A percentile compares a stretch with the other conserved stretches of the same genome.
These are phyloP conservation scores for Papilio demoleus DNA, from an alignment of 2,888 invertebrate genomes.

Conservation along the genomic window DNA sequence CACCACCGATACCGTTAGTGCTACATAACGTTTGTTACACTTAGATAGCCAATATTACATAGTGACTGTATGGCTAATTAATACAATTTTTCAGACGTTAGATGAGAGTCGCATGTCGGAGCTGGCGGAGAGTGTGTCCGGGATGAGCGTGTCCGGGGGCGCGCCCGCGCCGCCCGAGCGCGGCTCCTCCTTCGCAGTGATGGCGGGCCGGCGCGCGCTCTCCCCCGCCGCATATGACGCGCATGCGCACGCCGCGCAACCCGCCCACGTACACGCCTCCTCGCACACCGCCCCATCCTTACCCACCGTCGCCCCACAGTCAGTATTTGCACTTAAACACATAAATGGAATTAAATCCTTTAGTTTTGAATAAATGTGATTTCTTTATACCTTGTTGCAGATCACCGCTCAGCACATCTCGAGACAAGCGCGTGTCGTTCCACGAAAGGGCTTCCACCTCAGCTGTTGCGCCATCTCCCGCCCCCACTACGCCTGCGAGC, in stretches of 20 bases:
- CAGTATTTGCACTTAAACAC: constrained; percentile 1
- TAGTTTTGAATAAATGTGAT: no score
- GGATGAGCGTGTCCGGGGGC: constrained; percentile 41
- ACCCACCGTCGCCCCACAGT: constrained; percentile 49
- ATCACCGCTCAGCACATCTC: constrained; percentile 61
- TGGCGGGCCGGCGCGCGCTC: constrained; percentile 84
- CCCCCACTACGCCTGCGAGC: constrained; percentile 40
- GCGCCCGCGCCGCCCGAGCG: constrained; percentile 93
- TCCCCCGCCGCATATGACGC: constrained; percentile 72
- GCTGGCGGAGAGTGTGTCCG: constrained; percentile 50
- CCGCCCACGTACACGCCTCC: constrained; percentile 66
- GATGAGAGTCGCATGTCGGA: constrained; percentile 58
- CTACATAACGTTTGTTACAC: neutral
- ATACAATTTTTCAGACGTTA: constrained; percentile 30
- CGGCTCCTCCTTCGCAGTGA: constrained; percentile 93
- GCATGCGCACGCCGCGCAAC: constrained; percentile 68
- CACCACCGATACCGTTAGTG: constrained; percentile 53
- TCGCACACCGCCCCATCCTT: constrained; percentile 64
- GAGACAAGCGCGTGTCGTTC: constrained; percentile 89
- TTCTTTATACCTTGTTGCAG: constrained; percentile 50
- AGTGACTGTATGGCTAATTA: neutral
- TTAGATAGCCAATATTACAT: neutral
- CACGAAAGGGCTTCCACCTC: constrained; percentile 83
- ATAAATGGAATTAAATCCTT: no score
- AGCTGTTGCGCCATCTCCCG: constrained; percentile 46